phyloP scores from a whole-genome alignment of 2,888 invertebrate species.

The Druceiella hillmani region DNA sequence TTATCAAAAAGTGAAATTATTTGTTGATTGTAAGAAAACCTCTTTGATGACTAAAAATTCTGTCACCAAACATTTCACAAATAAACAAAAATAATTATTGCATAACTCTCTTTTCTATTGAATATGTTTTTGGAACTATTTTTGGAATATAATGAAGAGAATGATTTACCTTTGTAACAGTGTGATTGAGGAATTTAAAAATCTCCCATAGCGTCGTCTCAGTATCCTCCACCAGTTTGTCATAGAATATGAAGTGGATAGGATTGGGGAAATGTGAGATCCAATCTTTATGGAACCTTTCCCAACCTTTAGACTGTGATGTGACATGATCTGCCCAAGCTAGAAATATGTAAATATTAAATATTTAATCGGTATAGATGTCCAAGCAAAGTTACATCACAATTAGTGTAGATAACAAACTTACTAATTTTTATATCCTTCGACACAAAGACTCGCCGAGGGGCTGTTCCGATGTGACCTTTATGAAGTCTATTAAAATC shows the following conservation, averaged over 20 bases:
- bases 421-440: slow-evolving; percentile 51
- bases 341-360: slow-evolving; percentile 30
- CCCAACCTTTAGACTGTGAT: slow-evolving; percentile 62
- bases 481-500: slow-evolving; percentile 78
- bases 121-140: no score
- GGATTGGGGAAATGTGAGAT: slow-evolving; percentile 62
- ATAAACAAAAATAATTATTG: no score
- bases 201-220: slow-evolving; percentile 53
- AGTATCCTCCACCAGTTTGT: slow-evolving; percentile 58
- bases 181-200: slow-evolving; percentile 54
- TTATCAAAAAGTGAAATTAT: no score
- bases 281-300: slow-evolving; percentile 65
- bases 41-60: no score
- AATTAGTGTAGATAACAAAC: neutral
- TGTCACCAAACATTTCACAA: no score
- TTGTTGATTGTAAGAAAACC: no score
- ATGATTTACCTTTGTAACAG: slow-evolving; percentile 44
- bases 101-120: no score
- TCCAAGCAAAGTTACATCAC: neutral
- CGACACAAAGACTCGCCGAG: slow-evolving; percentile 42
- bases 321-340: slow-evolving; percentile 69
- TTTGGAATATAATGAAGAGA: no score
- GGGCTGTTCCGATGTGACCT: slow-evolving; percentile 75
- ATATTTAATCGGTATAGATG: neutral
- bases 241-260: slow-evolving; percentile 65